Conservation (phyloP, 2,888 invertebrate genomes). For the Agrotis clavis region DNA sequence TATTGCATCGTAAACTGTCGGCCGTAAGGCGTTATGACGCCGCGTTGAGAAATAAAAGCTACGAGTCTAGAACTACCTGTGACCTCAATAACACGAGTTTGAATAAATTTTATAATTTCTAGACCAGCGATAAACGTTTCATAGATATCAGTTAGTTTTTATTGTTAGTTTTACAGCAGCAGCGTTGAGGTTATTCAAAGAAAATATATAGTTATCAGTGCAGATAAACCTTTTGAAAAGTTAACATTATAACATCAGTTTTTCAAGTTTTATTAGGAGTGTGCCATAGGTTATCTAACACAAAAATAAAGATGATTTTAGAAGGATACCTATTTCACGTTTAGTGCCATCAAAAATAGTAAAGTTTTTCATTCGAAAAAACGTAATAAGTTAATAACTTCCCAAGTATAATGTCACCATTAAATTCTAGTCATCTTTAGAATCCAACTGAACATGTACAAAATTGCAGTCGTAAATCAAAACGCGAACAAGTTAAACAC, state of each 20-base stretch:
- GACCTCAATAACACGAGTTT: constrained; percentile 75
- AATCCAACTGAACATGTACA: not conserved
- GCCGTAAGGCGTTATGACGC: constrained; percentile 85
- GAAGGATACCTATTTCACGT: too few species aligned
- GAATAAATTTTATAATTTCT: constrained; percentile 64
- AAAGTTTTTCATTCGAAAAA: not conserved
- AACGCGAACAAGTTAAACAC: not conserved
- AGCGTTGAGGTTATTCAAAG: constrained; percentile 11
- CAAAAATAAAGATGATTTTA: not conserved
- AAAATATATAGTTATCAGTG: not conserved
- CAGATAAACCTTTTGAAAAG: not conserved
- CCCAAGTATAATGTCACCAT: not conserved
- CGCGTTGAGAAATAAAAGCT: constrained; percentile 76
- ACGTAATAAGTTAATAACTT: not conserved
- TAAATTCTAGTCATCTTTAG: not conserved
- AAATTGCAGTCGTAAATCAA: not conserved
- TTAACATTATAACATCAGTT: not conserved
- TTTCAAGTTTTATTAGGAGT: not conserved
- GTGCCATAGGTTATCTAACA: not conserved
- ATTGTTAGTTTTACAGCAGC: constrained; percentile 9
- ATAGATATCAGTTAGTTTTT: constrained; percentile 50
- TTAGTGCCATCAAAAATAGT: not conserved
- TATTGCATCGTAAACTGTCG: constrained; percentile 87
- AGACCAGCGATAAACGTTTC: constrained; percentile 45
- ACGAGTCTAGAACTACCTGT: constrained; percentile 71